Evolutionary conservation across 2,888 invertebrate species (phyloP), one percentile per base, ranked within the genome.

Genomic region (Sesia apiformis): DNA sequence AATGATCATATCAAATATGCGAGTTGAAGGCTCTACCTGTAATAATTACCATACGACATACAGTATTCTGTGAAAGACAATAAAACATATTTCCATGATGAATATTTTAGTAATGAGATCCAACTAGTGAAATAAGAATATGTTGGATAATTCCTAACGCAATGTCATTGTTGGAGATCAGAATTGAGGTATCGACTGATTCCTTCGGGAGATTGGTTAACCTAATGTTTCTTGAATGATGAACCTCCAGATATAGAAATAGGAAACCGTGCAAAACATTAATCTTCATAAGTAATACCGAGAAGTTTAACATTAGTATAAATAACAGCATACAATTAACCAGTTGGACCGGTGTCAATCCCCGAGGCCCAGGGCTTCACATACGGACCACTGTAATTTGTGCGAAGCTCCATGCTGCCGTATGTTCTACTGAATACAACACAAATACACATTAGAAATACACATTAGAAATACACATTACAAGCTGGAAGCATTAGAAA

Each of bases 301-400:
- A 63, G 67, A 66, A 66, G 60, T 64, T 63, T 46, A 58, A 66
- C 65, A 67, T 65, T 7, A 46, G 46, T 46, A 46, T 46, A 72
- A 78, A 78, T 78, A 72, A 74, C 67, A 60, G 57, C 57, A 66
- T 62, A 67, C 69, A 76, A 78, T 78, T 81, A 82, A 72, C 79
- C 73, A 72, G 81, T 76, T 52, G 52, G 8, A 52, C 52, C 39
- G 39, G 52, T 52, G 40, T 52, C 40, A 66, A 64, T 70, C 60
- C 60, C 65, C 63, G 63, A 59, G 57, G 72, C 76, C 74, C 60
- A 65, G 62, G 70, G 78, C 69, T 59, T 53, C 55, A 57, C 57
- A 59, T 61, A 63, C 49, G 54, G 56, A 62, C 58, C 60, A 60
- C 63, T 60, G 62, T 63, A 59, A 65, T 64, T 59, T 60, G 8